Base-by-base conservation (phyloP, 2,113 vertebrate genomes). In the Callipepla squamata region DNA sequence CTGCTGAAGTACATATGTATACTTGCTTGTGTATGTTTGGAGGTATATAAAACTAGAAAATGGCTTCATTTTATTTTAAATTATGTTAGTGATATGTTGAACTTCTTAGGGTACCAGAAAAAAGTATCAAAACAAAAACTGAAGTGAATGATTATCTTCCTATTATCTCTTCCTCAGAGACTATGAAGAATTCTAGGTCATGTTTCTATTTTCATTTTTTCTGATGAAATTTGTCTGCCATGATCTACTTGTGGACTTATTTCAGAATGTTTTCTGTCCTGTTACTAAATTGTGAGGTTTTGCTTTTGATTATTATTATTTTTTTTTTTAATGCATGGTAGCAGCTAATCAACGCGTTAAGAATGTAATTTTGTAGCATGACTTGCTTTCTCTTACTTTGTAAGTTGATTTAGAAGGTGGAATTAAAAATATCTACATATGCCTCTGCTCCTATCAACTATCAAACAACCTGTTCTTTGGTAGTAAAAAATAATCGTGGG, bases 91-190 rank as follows among this genome's bases (percentile, higher is more conserved):
- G 6, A 58, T 74, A 59, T 26, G 34, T 15, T 1, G 9, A 68
- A 57, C 2, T 45, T 88, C 45, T 61, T 20, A 65, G 25, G 61
- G 14, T 9, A 58, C 17, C 1, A 7, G 11, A 13, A 51, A 67
- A 47, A 32, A 11, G 1, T 45, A 23, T 82, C 0, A 0, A 19
- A 58, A 38, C 4, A 4, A 77, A 72, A 28, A 69, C 67, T 48
- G 7, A 10, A 50, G 23, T 32, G 38, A 89, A 30, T 58, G 22
- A 40, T 59, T 51, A 23, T 85, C 26, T 81, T 74, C 25, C 62
- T 74, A 55, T 9, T 38, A 48, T 3, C 7, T 50, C 6, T 2
- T 23, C 34, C 59, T 57, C 26, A 51, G 48, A 84, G 53, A 42
- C 68, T 53, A 65, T 11, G 42, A 72, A 90, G 28, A 47, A 72